Conservation (phyloP, 30 jellyfish, hydroid and myxozoan species). For the Turritopsis dohrnii region DNA sequence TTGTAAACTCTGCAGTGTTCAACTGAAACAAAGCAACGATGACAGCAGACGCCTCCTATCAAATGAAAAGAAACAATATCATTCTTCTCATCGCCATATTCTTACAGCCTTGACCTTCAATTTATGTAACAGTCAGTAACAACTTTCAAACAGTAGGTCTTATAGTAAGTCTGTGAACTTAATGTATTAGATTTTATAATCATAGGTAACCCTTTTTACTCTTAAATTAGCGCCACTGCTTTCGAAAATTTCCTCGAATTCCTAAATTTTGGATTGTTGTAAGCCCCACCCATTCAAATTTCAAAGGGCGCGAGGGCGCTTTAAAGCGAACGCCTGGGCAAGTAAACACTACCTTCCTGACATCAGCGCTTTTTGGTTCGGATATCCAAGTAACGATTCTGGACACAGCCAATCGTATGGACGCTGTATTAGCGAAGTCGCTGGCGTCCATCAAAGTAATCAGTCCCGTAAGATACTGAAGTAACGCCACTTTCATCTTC, state of each 20-base stretch:
- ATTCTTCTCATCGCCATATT: too few relatives aligned
- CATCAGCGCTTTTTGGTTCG: conserved; percentile 95
- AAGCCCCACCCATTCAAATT: too few relatives aligned
- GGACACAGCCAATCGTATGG: conserved; percentile 81
- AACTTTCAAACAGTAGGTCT: too few relatives aligned
- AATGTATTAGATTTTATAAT: too few relatives aligned
- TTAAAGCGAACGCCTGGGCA: too few relatives aligned
- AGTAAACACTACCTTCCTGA: conserved; percentile 68
- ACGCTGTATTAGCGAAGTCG: conserved; percentile 80
- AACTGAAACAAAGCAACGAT: conserved; percentile 83
- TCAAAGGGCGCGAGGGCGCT: too few relatives aligned
- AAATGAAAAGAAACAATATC: not conserved
- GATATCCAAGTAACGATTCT: conserved; percentile 90
- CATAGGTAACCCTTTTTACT: not conserved
- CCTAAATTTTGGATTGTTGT: too few relatives aligned
- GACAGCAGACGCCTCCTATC: conserved; percentile 86
- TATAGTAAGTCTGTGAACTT: too few relatives aligned
- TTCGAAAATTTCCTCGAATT: too few relatives aligned
- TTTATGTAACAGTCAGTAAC: too few relatives aligned
- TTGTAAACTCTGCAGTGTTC: conserved; percentile 88
- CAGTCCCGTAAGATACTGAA: conserved; percentile 66
- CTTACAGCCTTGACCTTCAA: too few relatives aligned
- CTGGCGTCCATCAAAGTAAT: conserved; percentile 82
- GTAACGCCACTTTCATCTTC: conserved; percentile 42
- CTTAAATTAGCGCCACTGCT: not conserved